Conservation (phyloP, 2,113 vertebrate genomes). For the Peromyscus maniculatus region DNA sequence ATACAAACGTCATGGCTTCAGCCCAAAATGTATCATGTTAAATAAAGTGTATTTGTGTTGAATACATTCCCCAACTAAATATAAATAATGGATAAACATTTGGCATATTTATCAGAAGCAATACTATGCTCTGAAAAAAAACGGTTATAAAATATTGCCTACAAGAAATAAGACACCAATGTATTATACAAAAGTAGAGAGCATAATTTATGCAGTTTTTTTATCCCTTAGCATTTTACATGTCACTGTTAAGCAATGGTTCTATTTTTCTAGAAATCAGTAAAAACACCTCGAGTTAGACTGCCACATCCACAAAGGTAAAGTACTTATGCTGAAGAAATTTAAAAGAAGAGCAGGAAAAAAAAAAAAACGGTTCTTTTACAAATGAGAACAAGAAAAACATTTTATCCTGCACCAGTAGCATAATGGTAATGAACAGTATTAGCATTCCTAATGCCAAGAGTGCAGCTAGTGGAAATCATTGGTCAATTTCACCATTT, state of each 20-base stretch:
- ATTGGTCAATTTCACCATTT: constrained; percentile 11
- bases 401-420: not conserved
- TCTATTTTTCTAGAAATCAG: constrained; percentile 25
- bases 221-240: constrained; percentile 1
- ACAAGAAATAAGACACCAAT: constrained; percentile 50
- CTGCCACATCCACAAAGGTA: constrained; percentile 43
- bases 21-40: constrained; percentile 37
- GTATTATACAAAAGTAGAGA: constrained; percentile 52
- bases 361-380: constrained; percentile 34
- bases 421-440: constrained; percentile 41
- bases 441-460: constrained; percentile 29
- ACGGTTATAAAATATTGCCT: constrained; percentile 47
- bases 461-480: not conserved
- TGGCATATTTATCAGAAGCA: constrained; percentile 50
- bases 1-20: constrained; percentile 49
- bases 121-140: constrained; percentile 36
- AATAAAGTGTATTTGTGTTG: constrained; percentile 49
- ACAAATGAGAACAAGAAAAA: constrained; percentile 51
- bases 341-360: not conserved
- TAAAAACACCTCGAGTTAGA: constrained; percentile 52
- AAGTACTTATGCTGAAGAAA: constrained; percentile 5
- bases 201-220: not conserved
- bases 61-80: constrained; percentile 42
- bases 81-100: constrained; percentile 49
- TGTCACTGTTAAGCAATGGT: constrained; percentile 15